Evolutionary conservation across 1,140 invertebrate genomes (phyloP).

Genomic region (Plodia interpunctella): DNA sequence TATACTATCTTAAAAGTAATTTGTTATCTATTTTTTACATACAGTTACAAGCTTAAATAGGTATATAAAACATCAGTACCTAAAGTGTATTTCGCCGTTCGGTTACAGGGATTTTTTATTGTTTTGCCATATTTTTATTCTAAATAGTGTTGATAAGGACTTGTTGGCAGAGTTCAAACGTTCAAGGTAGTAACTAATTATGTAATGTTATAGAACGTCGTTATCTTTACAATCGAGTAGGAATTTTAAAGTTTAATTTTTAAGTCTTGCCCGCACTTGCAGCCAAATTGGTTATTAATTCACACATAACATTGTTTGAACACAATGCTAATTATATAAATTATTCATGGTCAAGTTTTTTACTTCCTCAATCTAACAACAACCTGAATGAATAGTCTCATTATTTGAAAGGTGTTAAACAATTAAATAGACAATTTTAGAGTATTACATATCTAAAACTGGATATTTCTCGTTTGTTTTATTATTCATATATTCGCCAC

Average conservation of each 20-base stretch:
- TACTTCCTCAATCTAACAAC: background rate
- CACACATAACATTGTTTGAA: no score
- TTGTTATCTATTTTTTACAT: no score
- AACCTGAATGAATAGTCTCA: no score
- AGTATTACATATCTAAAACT: no score
- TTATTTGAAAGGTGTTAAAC: no score
- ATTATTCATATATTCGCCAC: no score
- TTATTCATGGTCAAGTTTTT: background rate
- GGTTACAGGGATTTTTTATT: background rate
- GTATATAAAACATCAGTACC: background rate
- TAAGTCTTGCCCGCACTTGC: background rate
- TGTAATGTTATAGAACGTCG: conserved; percentile 21
- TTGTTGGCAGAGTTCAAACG: conserved; percentile 30
- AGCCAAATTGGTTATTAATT: background rate
- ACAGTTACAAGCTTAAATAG: background rate
- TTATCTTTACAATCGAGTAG: conserved; percentile 16
- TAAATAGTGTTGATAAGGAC: conserved; percentile 19
- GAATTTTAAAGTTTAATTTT: background rate
- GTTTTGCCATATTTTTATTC: conserved; percentile 1
- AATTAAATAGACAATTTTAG: no score
- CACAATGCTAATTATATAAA: background rate
- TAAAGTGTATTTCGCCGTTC: background rate
- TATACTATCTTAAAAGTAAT: no score
- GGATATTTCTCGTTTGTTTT: no score
- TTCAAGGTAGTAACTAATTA: conserved; percentile 43